Percentiles rank a stretch among this genome's conserved stretches.
These are phyloP conservation scores for Plutella xylostella DNA, from an alignment of 2,888 invertebrate species.

Conservation along the genomic window DNA sequence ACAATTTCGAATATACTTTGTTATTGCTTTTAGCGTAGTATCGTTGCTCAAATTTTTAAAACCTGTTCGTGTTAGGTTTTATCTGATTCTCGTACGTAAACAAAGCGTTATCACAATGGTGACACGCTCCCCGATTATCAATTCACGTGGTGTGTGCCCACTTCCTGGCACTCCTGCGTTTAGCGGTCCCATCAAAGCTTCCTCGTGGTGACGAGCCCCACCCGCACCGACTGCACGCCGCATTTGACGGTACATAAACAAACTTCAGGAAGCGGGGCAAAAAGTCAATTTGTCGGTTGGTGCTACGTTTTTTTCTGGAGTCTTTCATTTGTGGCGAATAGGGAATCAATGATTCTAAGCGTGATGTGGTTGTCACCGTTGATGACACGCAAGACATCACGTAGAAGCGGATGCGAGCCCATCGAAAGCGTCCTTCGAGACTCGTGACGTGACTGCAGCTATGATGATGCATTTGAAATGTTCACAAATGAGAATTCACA, in stretches of 20 bases:
- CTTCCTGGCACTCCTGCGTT: conserved; percentile 35
- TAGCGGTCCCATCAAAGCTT: conserved; percentile 22
- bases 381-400: not conserved
- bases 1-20: too few relatives aligned
- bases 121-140: conserved; percentile 33
- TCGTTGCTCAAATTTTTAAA: too few relatives aligned
- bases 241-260: conserved; percentile 10
- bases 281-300: conserved; percentile 40
- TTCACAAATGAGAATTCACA: too few relatives aligned
- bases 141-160: conserved; percentile 34
- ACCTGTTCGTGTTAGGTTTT: too few relatives aligned
- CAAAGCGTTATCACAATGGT: conserved; percentile 17
- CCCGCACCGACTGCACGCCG: conserved; percentile 20
- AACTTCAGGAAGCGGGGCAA: conserved; percentile 22
- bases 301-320: conserved; percentile 7
- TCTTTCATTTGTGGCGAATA: not conserved
- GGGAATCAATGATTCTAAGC: conserved; percentile 38
- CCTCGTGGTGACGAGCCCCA: conserved; percentile 21
- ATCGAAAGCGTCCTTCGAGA: conserved; percentile 39
- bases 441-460: conserved; percentile 40
- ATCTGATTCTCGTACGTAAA: too few relatives aligned
- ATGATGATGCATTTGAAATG: too few relatives aligned
- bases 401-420: conserved; percentile 33
- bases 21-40: too few relatives aligned
- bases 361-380: too few relatives aligned